Conservation (phyloP, 2,113 vertebrate genomes). For the Passer domesticus region DNA sequence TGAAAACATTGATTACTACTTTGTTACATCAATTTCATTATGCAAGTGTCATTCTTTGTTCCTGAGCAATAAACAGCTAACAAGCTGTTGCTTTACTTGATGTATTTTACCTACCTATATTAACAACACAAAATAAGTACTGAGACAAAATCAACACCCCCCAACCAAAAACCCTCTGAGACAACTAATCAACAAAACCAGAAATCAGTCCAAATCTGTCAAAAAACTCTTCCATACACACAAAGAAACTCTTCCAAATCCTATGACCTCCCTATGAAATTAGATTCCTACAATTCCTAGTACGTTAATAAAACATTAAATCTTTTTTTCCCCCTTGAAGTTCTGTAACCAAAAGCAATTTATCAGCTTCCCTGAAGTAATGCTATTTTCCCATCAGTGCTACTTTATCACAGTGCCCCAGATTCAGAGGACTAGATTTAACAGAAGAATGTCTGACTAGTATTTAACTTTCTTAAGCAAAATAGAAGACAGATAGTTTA, state of each 20-base stretch:
- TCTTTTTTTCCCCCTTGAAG: background rate
- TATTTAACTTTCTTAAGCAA: background rate
- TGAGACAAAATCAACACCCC: background rate
- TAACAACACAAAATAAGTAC: background rate
- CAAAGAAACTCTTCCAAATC: background rate
- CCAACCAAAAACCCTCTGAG: background rate
- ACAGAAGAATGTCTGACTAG: background rate
- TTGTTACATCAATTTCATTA: background rate
- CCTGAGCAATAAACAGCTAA: background rate
- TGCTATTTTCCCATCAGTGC: background rate
- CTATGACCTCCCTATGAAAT: background rate
- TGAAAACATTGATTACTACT: background rate
- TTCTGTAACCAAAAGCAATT: background rate
- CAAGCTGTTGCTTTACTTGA: background rate
- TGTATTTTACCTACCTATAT: background rate
- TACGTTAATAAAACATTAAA: background rate
- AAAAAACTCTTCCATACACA: background rate
- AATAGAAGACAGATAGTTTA: background rate
- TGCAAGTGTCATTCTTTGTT: background rate
- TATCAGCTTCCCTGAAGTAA: background rate
- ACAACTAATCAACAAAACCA: background rate
- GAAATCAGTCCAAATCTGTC: background rate
- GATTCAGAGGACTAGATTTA: background rate
- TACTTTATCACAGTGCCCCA: background rate
- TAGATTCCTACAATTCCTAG: background rate